These are phyloP conservation scores for Pimpla rufipes DNA, from an alignment of 2,888 invertebrate genomes.

Conservation along the genomic window DNA sequence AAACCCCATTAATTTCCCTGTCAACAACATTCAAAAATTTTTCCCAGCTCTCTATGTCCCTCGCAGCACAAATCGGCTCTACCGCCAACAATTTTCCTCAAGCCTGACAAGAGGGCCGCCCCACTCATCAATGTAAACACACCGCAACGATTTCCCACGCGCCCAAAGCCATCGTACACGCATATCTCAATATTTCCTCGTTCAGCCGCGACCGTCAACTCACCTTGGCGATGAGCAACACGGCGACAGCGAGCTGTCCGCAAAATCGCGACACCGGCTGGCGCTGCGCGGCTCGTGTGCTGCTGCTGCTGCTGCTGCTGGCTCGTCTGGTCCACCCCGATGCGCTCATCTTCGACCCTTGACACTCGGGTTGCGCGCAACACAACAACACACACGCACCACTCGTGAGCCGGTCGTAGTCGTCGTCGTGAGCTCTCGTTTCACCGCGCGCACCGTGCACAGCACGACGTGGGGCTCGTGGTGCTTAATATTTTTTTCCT, in stretches of 20 bases:
- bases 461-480: slow-evolving; percentile 37
- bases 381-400: slow-evolving; percentile 27
- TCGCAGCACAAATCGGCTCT: not conserved
- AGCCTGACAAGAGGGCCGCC: not conserved
- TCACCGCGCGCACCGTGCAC: slow-evolving; percentile 3
- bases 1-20: too few species aligned
- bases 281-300: slow-evolving; percentile 45
- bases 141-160: not conserved
- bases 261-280: slow-evolving; percentile 57
- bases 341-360: slow-evolving; percentile 68
- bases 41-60: not conserved
- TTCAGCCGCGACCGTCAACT: too few species aligned
- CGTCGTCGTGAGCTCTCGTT: slow-evolving; percentile 42
- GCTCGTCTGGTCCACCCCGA: slow-evolving; percentile 61
- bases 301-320: slow-evolving; percentile 50
- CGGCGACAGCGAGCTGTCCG: slow-evolving; percentile 54
- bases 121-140: not conserved
- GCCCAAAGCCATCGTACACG: not conserved
- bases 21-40: not conserved
- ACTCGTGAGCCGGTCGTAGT: slow-evolving; percentile 36
- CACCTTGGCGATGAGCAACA: slow-evolving; percentile 65
- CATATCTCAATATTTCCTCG: too few species aligned
- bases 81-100: not conserved
- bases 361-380: slow-evolving; percentile 50
- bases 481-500: slow-evolving; percentile 29